Percentiles rank a stretch among this genome's conserved stretches.
Evolutionary conservation across 2,113 vertebrate species (phyloP).

Genomic region (Brachionichthys hirsutus): DNA sequence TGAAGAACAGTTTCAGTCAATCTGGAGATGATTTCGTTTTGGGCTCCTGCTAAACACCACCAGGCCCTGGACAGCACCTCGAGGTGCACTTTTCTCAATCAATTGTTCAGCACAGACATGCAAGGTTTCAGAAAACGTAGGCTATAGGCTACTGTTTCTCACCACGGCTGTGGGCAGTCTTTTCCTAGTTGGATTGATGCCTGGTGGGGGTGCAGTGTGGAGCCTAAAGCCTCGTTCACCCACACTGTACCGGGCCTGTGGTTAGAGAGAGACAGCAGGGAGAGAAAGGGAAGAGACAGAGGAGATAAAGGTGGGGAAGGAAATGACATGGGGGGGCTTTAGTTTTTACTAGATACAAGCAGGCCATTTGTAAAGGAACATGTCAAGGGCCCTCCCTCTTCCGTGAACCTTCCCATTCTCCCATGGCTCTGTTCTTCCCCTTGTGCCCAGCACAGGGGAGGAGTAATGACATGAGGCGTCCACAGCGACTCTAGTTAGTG

Average conservation of each 20-base stretch:
- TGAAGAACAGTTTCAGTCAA: too few relatives aligned
- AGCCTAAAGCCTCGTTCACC: slow-evolving; percentile 75
- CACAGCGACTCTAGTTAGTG: slow-evolving; percentile 57
- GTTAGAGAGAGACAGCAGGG: slow-evolving; percentile 62
- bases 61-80: slow-evolving; percentile 12
- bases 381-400: slow-evolving; percentile 34
- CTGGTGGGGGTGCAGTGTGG: slow-evolving; percentile 68
- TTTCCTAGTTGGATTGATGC: slow-evolving; percentile 77
- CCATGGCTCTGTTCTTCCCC: slow-evolving; percentile 25
- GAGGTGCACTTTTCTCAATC: slow-evolving; percentile 25
- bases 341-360: slow-evolving; percentile 65
- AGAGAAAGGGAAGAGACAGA: slow-evolving; percentile 57
- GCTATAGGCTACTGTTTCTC: slow-evolving; percentile 63
- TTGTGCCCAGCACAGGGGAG: slow-evolving; percentile 48
- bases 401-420: slow-evolving; percentile 29
- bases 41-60: background rate
- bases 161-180: slow-evolving; percentile 77
- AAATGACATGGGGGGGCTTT: slow-evolving; percentile 69
- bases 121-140: slow-evolving; percentile 17
- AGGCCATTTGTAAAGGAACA: slow-evolving; percentile 68
- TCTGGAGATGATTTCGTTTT: background rate
- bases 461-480: slow-evolving; percentile 69
- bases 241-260: slow-evolving; percentile 77
- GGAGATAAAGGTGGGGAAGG: slow-evolving; percentile 65
- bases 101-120: slow-evolving; percentile 16